These are phyloP conservation scores for Loripinus fragilis DNA, from an alignment of 2,888 invertebrate genomes.

Conservation along the genomic window DNA sequence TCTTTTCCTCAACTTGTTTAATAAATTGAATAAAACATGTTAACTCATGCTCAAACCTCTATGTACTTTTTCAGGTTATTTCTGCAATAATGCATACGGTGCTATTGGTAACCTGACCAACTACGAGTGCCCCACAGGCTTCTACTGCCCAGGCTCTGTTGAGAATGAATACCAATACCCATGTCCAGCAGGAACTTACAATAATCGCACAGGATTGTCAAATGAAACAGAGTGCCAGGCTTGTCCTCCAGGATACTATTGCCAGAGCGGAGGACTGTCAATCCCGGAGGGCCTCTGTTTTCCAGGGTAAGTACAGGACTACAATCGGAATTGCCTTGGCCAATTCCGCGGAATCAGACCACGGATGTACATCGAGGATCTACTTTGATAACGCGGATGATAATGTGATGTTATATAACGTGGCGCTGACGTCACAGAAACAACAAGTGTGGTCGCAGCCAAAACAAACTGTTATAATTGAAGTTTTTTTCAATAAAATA, in stretches of 20 bases:
- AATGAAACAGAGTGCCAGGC: conserved; percentile 74
- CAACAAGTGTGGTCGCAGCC: no score
- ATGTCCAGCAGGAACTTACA: conserved; percentile 80
- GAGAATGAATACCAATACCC: conserved; percentile 72
- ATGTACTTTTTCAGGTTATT: conserved; percentile 76
- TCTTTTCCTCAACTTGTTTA: no score
- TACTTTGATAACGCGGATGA: no score
- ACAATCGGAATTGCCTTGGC: no score
- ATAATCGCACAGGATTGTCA: conserved; percentile 72
- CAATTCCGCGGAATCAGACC: no score
- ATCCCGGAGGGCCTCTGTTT: conserved; percentile 79
- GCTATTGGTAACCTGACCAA: conserved; percentile 69
- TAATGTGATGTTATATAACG: no score
- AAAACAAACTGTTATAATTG: no score
- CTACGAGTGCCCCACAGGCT: conserved; percentile 74
- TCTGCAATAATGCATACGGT: conserved; percentile 74
- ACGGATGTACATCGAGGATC: no score
- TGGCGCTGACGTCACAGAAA: no score
- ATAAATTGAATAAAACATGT: no score
- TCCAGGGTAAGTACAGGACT: conserved; percentile 75
- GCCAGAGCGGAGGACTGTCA: conserved; percentile 77
- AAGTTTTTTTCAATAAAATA: no score
- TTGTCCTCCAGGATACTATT: conserved; percentile 80
- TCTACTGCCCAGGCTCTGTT: conserved; percentile 75
- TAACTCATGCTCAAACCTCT: no score